These are phyloP conservation scores for Apis cerana DNA, from an alignment of 1,140 invertebrate species.

Conservation along the genomic window DNA sequence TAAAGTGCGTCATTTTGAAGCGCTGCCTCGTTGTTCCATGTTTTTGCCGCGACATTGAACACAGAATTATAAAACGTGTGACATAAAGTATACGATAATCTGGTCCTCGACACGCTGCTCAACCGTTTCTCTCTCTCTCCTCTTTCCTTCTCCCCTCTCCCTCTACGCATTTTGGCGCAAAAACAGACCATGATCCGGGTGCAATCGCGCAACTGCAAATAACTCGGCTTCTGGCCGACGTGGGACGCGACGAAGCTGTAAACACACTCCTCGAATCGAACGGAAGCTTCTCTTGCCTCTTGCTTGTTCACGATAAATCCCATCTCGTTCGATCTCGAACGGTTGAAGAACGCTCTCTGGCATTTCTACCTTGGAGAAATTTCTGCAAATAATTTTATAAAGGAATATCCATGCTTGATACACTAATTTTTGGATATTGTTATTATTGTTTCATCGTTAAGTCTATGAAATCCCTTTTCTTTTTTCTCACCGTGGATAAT, in stretches of 20 bases:
- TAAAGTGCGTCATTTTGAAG: too few relatives aligned
- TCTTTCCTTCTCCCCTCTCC: not conserved
- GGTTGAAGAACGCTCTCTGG: not conserved
- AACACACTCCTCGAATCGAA: constrained; percentile 53
- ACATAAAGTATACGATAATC: constrained; percentile 26
- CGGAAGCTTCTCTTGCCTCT: constrained; percentile 7
- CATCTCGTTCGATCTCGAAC: not conserved
- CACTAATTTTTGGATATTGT: too few relatives aligned
- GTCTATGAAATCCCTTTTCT: too few relatives aligned
- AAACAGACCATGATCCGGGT: constrained; percentile 59
- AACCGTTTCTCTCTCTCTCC: constrained; percentile 13
- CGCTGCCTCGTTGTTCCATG: not conserved
- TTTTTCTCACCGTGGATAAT: too few relatives aligned
- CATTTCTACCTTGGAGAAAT: too few relatives aligned
- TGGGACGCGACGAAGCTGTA: constrained; percentile 43
- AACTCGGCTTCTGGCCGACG: constrained; percentile 57
- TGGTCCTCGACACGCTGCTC: constrained; percentile 31
- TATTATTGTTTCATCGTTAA: too few relatives aligned
- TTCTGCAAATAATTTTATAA: too few relatives aligned
- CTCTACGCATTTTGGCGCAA: constrained; percentile 40
- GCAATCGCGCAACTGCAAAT: constrained; percentile 64
- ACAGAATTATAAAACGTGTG: not conserved
- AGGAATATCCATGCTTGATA: too few relatives aligned
- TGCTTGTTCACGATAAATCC: constrained; percentile 1
- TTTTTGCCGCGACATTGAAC: not conserved